phyloP scores from a whole-genome alignment of 2,888 invertebrate genomes.

The Euplagia quadripunctaria region DNA sequence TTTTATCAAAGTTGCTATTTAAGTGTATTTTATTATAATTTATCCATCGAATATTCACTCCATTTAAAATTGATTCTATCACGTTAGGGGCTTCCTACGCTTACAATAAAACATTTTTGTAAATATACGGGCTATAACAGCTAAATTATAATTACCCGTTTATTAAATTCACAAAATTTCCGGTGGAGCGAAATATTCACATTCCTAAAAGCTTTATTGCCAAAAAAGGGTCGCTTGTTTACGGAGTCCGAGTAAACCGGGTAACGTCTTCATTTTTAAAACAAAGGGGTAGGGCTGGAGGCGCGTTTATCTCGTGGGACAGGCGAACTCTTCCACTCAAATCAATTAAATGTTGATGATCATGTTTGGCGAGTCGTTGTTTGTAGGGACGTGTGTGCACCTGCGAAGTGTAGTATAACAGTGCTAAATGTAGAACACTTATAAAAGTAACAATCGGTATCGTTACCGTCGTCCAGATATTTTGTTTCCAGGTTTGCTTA shows the following conservation, averaged over 20 bases:
- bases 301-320: conserved; percentile 57
- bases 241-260: conserved; percentile 51
- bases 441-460: too few species aligned
- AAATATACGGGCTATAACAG: neutral
- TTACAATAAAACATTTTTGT: neutral
- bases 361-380: neutral
- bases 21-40: neutral
- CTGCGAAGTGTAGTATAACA: neutral
- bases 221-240: conserved; percentile 68
- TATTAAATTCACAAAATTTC: conserved; percentile 63
- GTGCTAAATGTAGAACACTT: too few species aligned
- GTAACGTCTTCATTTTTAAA: conserved; percentile 69
- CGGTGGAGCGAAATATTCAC: conserved; percentile 61
- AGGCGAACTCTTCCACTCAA: conserved; percentile 51
- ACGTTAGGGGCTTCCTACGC: neutral
- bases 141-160: conserved; percentile 50
- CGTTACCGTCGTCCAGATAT: too few species aligned
- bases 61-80: neutral
- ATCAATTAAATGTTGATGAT: conserved; percentile 64
- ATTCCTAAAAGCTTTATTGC: conserved; percentile 68
- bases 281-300: conserved; percentile 53
- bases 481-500: too few species aligned
- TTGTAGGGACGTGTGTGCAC: neutral
- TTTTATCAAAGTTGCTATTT: neutral
- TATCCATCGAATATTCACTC: neutral